Evolutionary conservation across 2,888 invertebrate species (phyloP), one percentile per base, ranked within the genome.

Genomic region (Eudasyphora cyanicolor): DNA sequence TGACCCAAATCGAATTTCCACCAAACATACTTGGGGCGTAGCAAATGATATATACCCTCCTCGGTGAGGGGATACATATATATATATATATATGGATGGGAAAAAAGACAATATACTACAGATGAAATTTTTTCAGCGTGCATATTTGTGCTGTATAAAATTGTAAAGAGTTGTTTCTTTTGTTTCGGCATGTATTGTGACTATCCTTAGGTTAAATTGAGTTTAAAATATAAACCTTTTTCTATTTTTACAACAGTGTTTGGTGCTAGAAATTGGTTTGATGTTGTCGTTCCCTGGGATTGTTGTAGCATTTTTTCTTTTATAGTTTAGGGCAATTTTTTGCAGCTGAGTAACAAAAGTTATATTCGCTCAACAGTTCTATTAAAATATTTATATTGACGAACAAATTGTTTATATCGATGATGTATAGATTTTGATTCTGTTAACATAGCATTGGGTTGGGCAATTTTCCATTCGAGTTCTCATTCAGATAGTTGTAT

Each of bases 131-230:
- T n/a, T n/a, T n/a, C n/a, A n/a, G n/a, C n/a, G n/a, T n/a, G n/a
- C n/a, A n/a, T n/a, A 7, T 5, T 35, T 49, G 19, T 49, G 17
- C 49, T 49, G 19, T 12, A 10, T 49, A 49, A 49, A 49, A 49
- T 49, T 49, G n/a, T 49, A 19, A 49, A 49, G 49, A 17, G 49
- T 49, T 49, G n/a, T n/a, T 49, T n/a, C 49, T 17, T 49, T 49
- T 49, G 49, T 19, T 49, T 14, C 3, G 17, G 49, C 12, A 49
- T 49, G 49, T 17, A 49, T 49, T 49, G 49, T 19, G 49, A 85
- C 86, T 86, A 85, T 87, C 86, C 87, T 86, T 86, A 85, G 85
- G 84, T 85, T 79, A 85, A 86, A 86, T 86, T 86, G 83, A 85
- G 87, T 87, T 86, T 84, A 84, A 70, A 79, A 24, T 21, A 35